These are phyloP conservation scores for Gandaritis pyraliata DNA, from an alignment of 2,888 invertebrate genomes.

Conservation along the genomic window DNA sequence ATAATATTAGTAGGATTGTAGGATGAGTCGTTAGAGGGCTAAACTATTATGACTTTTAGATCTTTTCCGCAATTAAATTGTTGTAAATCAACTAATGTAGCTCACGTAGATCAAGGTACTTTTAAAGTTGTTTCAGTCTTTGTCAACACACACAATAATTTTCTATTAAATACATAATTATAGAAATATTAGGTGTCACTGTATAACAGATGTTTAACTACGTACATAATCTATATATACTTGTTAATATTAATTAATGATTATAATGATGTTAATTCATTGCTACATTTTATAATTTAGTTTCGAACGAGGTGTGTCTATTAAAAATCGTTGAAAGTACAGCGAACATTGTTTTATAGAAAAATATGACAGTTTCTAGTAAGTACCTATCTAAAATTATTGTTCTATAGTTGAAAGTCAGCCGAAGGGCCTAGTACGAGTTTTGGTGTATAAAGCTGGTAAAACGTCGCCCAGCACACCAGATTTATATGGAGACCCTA, in stretches of 20 bases:
- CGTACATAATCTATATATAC: constrained; percentile 82
- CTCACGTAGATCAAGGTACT: neutral
- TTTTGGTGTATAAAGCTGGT: too few relatives aligned
- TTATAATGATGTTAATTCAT: constrained; percentile 80
- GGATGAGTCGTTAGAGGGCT: neutral
- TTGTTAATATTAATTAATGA: constrained; percentile 80
- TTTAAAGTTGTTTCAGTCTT: constrained; percentile 8
- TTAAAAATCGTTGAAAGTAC: neutral
- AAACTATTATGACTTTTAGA: constrained; percentile 1
- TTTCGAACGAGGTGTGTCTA: constrained; percentile 28
- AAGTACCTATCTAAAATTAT: too few relatives aligned
- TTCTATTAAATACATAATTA: constrained; percentile 67
- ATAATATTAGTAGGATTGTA: too few relatives aligned
- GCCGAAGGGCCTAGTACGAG: neutral
- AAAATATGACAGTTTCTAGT: neutral
- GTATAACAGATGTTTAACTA: constrained; percentile 82
- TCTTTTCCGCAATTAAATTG: constrained; percentile 18
- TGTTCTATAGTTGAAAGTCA: neutral
- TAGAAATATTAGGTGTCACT: constrained; percentile 80
- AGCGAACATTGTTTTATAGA: neutral
- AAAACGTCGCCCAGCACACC: too few relatives aligned
- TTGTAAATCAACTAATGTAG: constrained; percentile 18
- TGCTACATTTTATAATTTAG: constrained; percentile 46
- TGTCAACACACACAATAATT: constrained; percentile 58
- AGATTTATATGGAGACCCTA: too few relatives aligned